Conservation (phyloP, 2,888 invertebrate genomes). For the Gnatocerus cornutus region DNA sequence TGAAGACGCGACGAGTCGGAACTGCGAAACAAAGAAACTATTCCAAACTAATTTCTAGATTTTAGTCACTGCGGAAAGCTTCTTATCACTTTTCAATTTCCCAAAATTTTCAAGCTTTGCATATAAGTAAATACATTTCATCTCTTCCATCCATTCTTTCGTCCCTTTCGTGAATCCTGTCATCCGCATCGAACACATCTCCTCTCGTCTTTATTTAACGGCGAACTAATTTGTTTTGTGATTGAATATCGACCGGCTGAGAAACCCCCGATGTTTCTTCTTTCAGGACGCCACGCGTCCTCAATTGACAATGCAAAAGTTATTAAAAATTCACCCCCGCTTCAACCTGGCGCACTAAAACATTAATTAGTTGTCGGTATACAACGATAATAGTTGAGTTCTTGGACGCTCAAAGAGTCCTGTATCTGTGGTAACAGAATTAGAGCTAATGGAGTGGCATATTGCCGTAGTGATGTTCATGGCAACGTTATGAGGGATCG, state of each 20-base stretch:
- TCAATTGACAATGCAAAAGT: slow-evolving; percentile 34
- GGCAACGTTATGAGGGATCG: slow-evolving; percentile 18
- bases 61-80: too few species aligned
- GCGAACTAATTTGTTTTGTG: slow-evolving; percentile 65
- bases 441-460: slow-evolving; percentile 44
- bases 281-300: slow-evolving; percentile 47
- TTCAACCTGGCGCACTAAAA: slow-evolving; percentile 10
- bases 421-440: slow-evolving; percentile 44
- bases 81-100: too few species aligned
- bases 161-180: slow-evolving; percentile 47
- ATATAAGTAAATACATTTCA: slow-evolving; percentile 28
- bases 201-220: slow-evolving; percentile 61
- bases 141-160: slow-evolving; percentile 10
- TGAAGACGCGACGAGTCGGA: too few species aligned
- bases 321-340: slow-evolving; percentile 52
- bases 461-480: slow-evolving; percentile 39
- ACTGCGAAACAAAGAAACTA: too few species aligned
- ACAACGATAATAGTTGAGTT: slow-evolving; percentile 17
- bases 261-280: slow-evolving; percentile 45
- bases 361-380: slow-evolving; percentile 19
- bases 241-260: slow-evolving; percentile 63
- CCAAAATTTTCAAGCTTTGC: too few species aligned
- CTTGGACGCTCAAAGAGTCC: slow-evolving; percentile 12
- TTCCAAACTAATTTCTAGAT: too few species aligned
- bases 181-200: slow-evolving; percentile 56